Evolutionary conservation across 2,888 invertebrate species (phyloP).

Genomic region (Cryptophagus acutangulus): DNA sequence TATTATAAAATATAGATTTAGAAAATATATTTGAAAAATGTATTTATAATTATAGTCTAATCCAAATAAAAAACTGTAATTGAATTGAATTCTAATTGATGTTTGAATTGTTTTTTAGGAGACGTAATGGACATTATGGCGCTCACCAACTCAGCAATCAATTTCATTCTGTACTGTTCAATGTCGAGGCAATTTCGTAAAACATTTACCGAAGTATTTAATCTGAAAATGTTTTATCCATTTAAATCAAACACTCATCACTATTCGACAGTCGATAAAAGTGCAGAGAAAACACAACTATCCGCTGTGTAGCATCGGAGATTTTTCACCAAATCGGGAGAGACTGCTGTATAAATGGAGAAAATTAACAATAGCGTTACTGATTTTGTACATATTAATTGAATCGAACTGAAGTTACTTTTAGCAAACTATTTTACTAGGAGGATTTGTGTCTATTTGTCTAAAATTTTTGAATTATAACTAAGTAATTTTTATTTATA

Average conservation of each 20-base stretch:
- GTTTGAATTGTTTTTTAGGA: conserved; percentile 53
- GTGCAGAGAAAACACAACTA: conserved; percentile 27
- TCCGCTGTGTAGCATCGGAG: conserved; percentile 22
- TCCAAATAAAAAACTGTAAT: no score
- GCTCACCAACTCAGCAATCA: conserved; percentile 88
- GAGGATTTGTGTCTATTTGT: neutral
- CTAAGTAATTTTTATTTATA: no score
- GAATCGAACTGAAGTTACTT: no score
- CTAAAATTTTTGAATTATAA: no score
- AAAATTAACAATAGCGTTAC: no score
- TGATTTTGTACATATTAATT: no score
- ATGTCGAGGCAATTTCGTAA: conserved; percentile 90
- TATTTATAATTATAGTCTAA: no score
- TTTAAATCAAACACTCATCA: conserved; percentile 19
- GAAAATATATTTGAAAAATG: no score
- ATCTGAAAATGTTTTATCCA: conserved; percentile 39
- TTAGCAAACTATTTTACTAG: no score
- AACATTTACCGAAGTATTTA: conserved; percentile 73
- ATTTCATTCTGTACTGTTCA: conserved; percentile 91
- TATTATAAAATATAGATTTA: no score
- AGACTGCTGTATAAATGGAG: conserved; percentile 2
- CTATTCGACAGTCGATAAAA: conserved; percentile 21
- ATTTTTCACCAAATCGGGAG: neutral
- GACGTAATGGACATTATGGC: conserved; percentile 90
- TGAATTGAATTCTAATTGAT: no score